Evolutionary conservation across 1,140 invertebrate species (phyloP), one percentile per base, ranked within the genome.

Genomic region (Drosophila malerkotliana): DNA sequence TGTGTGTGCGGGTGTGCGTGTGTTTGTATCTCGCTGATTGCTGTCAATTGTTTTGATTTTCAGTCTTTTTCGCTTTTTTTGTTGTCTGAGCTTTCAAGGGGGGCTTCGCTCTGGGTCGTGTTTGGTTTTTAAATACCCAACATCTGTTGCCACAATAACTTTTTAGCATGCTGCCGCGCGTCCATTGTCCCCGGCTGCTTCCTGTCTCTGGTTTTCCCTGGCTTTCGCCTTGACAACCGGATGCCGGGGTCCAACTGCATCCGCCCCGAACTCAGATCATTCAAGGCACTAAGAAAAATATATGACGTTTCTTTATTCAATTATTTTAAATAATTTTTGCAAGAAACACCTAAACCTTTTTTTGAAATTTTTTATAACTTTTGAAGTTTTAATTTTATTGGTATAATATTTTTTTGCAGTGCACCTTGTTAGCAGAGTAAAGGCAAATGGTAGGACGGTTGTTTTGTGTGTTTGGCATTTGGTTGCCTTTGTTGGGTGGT

Each of bases 11-110:
- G n/a, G n/a, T 71, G 53, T 59, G 48, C 47, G 55, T 44, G 55
- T 44, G 55, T 62, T 49, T 64, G 34, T 59, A n/a, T 47, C 30
- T 37, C 74, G 63, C 78, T 90, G 88, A 90, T 90, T 90, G 88
- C 88, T 79, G 79, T 74, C 88, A 81, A 90, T 90, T 90, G 88
- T 90, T 90, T 90, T 87, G 82, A 87, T 78, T 66, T 58, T 64
- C 32, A 26, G 47, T 47, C 28, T 37, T 49, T 32, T 18, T 14
- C n/a, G 6, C n/a, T 26, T 61, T 24, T 24, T 60, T 39, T 49
- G 55, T 37, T 45, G 32, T 39, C 51, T 69, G 48, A 26, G 24
- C 18, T 14, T 37, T 10, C 0, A 12, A 3, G 41, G 41, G 41
- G 41, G 41, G 6, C 37, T 41, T 9, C 3, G 34, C 45, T 41